Evolutionary conservation across 2,113 vertebrate genomes (phyloP), one percentile per base, ranked within the genome.

Genomic region (Empidonax traillii): DNA sequence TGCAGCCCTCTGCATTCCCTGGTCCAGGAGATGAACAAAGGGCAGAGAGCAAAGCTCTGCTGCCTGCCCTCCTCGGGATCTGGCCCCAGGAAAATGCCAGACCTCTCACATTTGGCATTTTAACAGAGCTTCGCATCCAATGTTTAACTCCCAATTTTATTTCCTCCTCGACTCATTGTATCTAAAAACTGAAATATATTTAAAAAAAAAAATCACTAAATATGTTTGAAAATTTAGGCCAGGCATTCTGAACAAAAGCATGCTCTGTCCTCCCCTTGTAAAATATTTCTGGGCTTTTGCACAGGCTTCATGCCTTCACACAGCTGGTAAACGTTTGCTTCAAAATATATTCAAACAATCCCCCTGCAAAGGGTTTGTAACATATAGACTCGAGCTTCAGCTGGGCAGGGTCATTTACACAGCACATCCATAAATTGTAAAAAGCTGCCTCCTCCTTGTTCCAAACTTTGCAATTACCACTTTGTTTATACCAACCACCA

Each of bases 311-410:
- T 96, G 79, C 69, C n/a, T 76, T 79, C 86, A 78, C 58, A 86
- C 88, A 93, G 93, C 92, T 96, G 92, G 77, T 51, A 95, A 89
- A 55, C 4, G 20, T 94, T 95, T 94, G 58, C 74, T 93, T 65
- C 66, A 69, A 93, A 92, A 76, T 28, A 37, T 21, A 91, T 43
- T 90, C 83, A 87, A 93, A 93, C 46, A 84, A 87, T 62, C 39
- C 69, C 69, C 73, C 61, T 79, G 77, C 73, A 92, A 93, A 76
- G 66, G 58, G 87, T 82, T 65, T 91, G 80, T 51, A 76, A 78
- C 73, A 68, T 73, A 89, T 13, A 94, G 94, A 93, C 63, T 59
- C 41, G 35, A 86, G 68, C 37, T 74, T 71, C 25, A 14, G 62
- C 69, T 75, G 81, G 76, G 85, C 93, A 80, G 35, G 24, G 2